Conservation (phyloP, 2,888 invertebrate species). For the Periphyllus acericola region DNA sequence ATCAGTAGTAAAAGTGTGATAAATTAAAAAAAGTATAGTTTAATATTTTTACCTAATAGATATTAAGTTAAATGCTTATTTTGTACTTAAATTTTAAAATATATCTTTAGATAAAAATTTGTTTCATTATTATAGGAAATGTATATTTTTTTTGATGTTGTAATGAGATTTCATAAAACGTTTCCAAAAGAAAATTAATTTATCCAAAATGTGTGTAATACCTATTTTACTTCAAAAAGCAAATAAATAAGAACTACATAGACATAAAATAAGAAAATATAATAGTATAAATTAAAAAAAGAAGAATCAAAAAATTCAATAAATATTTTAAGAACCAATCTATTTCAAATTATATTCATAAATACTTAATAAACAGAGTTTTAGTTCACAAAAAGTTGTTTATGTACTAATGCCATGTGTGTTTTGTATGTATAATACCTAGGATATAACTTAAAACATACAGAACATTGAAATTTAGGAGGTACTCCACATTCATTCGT, state of each 20-base stretch:
- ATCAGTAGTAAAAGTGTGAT: not conserved
- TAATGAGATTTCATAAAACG: too few relatives aligned
- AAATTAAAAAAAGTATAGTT: too few relatives aligned
- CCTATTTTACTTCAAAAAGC: too few relatives aligned
- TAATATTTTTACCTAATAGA: too few relatives aligned
- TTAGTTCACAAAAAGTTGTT: slow-evolving; percentile 20
- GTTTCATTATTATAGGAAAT: not conserved
- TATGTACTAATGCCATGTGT: slow-evolving; percentile 56
- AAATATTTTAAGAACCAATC: not conserved
- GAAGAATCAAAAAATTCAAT: not conserved
- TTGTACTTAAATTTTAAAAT: not conserved
- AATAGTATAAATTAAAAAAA: not conserved
- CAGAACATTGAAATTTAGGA: slow-evolving; percentile 63
- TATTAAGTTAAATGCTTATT: not conserved
- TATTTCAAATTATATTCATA: not conserved
- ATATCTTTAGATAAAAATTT: not conserved
- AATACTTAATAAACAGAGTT: not conserved
- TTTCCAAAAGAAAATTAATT: too few relatives aligned
- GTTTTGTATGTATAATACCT: slow-evolving; percentile 58
- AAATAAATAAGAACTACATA: not conserved
- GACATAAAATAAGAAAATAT: not conserved
- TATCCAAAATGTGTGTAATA: too few relatives aligned
- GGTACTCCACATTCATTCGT: slow-evolving; percentile 66
- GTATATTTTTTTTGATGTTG: not conserved
- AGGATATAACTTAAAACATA: slow-evolving; percentile 56